A percentile compares a stretch with the other conserved stretches of the same genome.
phyloP scores from a whole-genome alignment of 1,140 invertebrate species.

The Bradynema listronoti region DNA sequence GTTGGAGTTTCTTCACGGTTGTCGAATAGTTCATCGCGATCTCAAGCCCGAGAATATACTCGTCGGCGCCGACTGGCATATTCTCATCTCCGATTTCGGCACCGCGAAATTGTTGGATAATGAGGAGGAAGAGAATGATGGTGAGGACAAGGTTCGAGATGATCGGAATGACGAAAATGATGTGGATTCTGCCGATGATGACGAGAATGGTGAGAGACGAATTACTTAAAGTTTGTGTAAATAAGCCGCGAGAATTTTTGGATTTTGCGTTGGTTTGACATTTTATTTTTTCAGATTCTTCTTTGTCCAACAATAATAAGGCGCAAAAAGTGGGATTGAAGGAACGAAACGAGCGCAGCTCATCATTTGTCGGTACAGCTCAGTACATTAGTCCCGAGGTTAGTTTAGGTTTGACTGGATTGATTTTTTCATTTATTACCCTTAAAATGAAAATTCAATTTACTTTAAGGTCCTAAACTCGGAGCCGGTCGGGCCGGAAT shows the following conservation, averaged over 20 bases:
- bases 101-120: constrained; percentile 67
- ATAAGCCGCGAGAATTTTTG: not conserved
- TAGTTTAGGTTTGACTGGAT: constrained; percentile 71
- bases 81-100: constrained; percentile 93
- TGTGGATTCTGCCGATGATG: not conserved
- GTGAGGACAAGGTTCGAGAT: no score
- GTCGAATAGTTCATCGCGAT: constrained; percentile 81
- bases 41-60: constrained; percentile 66
- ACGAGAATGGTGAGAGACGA: not conserved
- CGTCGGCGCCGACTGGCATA: constrained; percentile 86
- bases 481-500: constrained; percentile 39
- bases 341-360: constrained; percentile 55
- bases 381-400: constrained; percentile 81
- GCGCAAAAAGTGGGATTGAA: no score
- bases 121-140: constrained; percentile 9
- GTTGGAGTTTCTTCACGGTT: constrained; percentile 84
- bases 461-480: constrained; percentile 38
- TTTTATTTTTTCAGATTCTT: not conserved
- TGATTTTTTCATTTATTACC: not conserved
- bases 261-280: no score
- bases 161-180: not conserved
- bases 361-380: constrained; percentile 95
- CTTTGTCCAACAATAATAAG: not conserved
- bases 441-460: constrained; percentile 4
- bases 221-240: not conserved